Evolutionary conservation across 2,888 invertebrate genomes (phyloP).

Genomic region (Dromius quadrimaculatus): DNA sequence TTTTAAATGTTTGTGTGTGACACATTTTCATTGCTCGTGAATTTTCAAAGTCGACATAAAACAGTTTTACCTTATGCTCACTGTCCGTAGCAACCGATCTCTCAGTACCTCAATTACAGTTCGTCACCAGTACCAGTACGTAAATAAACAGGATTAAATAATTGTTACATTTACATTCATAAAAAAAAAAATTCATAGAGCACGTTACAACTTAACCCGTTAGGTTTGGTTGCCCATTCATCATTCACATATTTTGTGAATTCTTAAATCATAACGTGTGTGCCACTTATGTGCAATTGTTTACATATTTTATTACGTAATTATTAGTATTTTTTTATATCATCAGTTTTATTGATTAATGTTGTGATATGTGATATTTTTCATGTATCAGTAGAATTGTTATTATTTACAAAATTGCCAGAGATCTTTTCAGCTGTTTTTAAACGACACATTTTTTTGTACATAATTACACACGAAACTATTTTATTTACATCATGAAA

Average conservation of each 20-base stretch:
- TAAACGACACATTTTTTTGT: no score
- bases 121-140: constrained; percentile 41
- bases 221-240: background rate
- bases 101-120: constrained; percentile 45
- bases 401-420: constrained; percentile 35
- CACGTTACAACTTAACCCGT: background rate
- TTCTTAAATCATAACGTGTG: constrained; percentile 60
- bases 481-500: no score
- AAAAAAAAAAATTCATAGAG: background rate
- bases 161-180: constrained; percentile 15
- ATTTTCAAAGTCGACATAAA: constrained; percentile 59
- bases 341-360: constrained; percentile 55
- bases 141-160: constrained; percentile 37
- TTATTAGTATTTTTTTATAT: constrained; percentile 56
- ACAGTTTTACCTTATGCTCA: constrained; percentile 48
- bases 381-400: constrained; percentile 39
- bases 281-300: constrained; percentile 65
- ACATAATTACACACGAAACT: no score
- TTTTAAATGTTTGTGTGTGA: constrained; percentile 68
- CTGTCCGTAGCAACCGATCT: constrained; percentile 23
- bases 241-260: constrained; percentile 39
- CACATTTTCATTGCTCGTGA: constrained; percentile 64
- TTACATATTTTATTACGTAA: constrained; percentile 55
- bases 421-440: constrained; percentile 25
- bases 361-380: constrained; percentile 44